These are phyloP conservation scores for Linnaemya vulpina DNA, from an alignment of 2,888 invertebrate species.

Conservation along the genomic window DNA sequence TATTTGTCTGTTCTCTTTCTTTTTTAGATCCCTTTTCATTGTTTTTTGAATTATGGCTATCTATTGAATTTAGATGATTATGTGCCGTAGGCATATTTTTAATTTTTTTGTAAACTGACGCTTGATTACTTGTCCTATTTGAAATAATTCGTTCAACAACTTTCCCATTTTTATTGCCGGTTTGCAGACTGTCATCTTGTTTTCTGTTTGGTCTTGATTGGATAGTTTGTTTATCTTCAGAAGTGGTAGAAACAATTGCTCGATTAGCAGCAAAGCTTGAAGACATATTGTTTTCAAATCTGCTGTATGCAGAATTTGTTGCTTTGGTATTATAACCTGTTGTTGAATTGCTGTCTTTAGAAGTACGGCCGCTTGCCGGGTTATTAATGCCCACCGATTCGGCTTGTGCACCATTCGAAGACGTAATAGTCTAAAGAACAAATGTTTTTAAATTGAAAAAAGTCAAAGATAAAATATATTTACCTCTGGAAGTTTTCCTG, in stretches of 20 bases:
- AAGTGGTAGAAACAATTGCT: conserved; percentile 18
- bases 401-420: conserved; percentile 9
- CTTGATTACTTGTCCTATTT: conserved; percentile 28
- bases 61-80: conserved; percentile 34
- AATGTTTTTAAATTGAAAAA: background rate
- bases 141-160: conserved; percentile 43
- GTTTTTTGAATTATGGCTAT: conserved; percentile 52
- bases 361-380: conserved; percentile 5
- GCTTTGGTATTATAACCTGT: conserved; percentile 50
- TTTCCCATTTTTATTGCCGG: conserved; percentile 32
- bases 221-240: conserved; percentile 24
- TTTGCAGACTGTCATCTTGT: conserved; percentile 59
- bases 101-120: conserved; percentile 31
- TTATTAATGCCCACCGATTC: conserved; percentile 3
- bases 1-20: conserved; percentile 41
- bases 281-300: conserved; percentile 83
- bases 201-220: conserved; percentile 51
- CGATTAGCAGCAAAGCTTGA: conserved; percentile 82
- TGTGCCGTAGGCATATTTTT: conserved; percentile 3
- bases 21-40: conserved; percentile 56
- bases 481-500: conserved; percentile 86
- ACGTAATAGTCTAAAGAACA: conserved; percentile 30
- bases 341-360: conserved; percentile 5
- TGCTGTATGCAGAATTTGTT: conserved; percentile 72
- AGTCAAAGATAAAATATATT: background rate